Base-by-base conservation (phyloP, 2,797 vertebrate species). In the Austrolebias charrua region DNA sequence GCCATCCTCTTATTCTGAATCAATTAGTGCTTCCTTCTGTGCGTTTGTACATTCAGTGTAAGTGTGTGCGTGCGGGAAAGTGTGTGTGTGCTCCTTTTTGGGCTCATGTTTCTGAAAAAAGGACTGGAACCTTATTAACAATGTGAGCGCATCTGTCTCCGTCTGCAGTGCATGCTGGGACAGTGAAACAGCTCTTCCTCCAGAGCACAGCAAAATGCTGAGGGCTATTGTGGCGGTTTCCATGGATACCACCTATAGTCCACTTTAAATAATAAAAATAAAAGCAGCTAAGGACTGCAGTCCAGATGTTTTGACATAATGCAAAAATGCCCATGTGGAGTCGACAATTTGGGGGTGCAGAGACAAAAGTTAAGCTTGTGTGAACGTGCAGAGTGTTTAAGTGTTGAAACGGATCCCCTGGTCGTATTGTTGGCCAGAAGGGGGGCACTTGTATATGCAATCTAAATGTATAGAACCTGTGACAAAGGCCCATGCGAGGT, bases 11-110 rank as follows among this genome's bases (percentile, higher is more conserved):
- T 83, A 79, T 89, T 86, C 75, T 82, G 75, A 90, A 89, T 91
- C 87, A 85, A 89, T 83, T 87, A 89, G 91, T 90, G 91, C 91
- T 93, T 93, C 90, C 90, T 90, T 86, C 67, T 83, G 75, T 87
- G 71, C 9, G 78, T 82, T 70, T 77, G 82, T 78, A 48, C 81
- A 77, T 79, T 84, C 78, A 76, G 71, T 85, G 65, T 51, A 24
- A 76, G 71, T 85, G 65, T 51, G 24, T 20, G 58, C 63, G 68
- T 47, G 65, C 43, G 60, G 48, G 10, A 33, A 55, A 49, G 56
- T 53, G 62, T 46, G 66, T 54, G 54, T 55, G 15, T 40, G 43
- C 55, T 71, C 55, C 19, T 61, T 69, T 33, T 50, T 2, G 66
- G 65, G 75, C 76, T 73, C 71, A 68, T 45, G 33, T 61, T 75